A percentile compares a stretch with the other conserved stretches of the same genome.
phyloP scores from a whole-genome alignment of 2,888 invertebrate genomes.

The Lycocerus yunnanus region DNA sequence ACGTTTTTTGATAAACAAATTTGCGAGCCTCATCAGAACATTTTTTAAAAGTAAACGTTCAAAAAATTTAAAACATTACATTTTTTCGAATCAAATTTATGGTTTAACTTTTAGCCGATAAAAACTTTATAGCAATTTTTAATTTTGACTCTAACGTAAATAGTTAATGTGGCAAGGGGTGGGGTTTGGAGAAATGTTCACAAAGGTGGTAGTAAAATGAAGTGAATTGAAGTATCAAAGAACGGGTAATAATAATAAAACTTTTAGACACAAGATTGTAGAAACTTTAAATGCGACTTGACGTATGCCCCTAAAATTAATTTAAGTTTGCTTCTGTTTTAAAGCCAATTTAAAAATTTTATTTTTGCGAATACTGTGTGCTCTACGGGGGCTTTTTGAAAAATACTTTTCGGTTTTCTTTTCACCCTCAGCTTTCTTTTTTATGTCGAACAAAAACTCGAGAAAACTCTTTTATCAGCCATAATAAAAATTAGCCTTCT shows the following conservation, averaged over 20 bases:
- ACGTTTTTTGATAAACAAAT: neutral
- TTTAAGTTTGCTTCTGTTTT: constrained; percentile 22
- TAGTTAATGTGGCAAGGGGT: neutral
- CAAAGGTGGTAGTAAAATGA: constrained; percentile 24
- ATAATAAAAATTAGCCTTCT: neutral
- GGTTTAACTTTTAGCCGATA: neutral
- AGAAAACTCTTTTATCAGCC: neutral
- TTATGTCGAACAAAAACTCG: neutral
- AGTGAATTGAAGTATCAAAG: constrained; percentile 24
- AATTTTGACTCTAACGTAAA: neutral
- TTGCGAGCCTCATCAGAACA: neutral
- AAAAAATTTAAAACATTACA: neutral
- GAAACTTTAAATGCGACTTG: constrained; percentile 28
- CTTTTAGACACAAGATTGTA: constrained; percentile 23
- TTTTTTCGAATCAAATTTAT: neutral
- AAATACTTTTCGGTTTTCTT: neutral
- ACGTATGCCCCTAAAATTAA: constrained; percentile 27
- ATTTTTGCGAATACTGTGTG: neutral
- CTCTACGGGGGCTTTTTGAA: neutral
- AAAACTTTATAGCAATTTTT: neutral
- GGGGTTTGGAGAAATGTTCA: constrained; percentile 10
- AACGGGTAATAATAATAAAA: constrained; percentile 28
- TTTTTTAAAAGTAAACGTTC: neutral
- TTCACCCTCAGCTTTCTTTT: neutral
- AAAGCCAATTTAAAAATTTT: neutral